Evolutionary conservation across 2,888 invertebrate genomes (phyloP), one percentile per base, ranked within the genome.

Genomic region (Cremastinae sp.): DNA sequence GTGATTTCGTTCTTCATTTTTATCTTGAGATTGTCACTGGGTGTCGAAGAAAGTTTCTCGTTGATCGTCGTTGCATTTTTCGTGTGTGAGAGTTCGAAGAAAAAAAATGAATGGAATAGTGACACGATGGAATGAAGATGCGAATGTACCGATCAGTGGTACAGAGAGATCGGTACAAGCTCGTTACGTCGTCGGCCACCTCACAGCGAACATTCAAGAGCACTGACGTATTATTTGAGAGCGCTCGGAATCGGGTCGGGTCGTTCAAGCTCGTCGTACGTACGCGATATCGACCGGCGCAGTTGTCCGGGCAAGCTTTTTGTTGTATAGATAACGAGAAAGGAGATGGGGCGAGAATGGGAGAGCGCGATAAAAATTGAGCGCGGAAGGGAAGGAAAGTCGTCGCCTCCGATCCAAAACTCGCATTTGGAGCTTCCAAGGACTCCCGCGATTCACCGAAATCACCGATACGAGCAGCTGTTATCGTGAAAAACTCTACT

Each of bases 241-340:
- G 70, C 78, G 66, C 65, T 62, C 56, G 64, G 49, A 82, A 79
- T 85, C 83, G 75, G 80, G 81, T 71, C 81, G 78, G 78, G 74
- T 80, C 80, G 77, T 72, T 78, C 65, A 77, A 79, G 75, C 80
- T 82, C 79, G 75, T 74, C 73, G 75, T 77, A 69, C 72, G 28
- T 47, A 62, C 18, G 75, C 55, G 73, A 51, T 80, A 80, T 80
- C 80, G 80, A 80, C 75, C 79, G 78, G 74, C 77, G 75, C 78
- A 61, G 73, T 73, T 72, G 65, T 78, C 80, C 79, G 74, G 76
- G 76, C 64, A 74, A 69, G 74, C 68, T 69, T 45, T 49, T 43
- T 10, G 66, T 72, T 70, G 69, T 70, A 78, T 66, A 18, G 66
- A 59, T 69, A 66, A 72, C 68, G 75, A 75, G 20, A 18, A 22